Evolutionary conservation across 1,140 invertebrate species (phyloP).

Genomic region (Plectrocnemia conspersa): DNA sequence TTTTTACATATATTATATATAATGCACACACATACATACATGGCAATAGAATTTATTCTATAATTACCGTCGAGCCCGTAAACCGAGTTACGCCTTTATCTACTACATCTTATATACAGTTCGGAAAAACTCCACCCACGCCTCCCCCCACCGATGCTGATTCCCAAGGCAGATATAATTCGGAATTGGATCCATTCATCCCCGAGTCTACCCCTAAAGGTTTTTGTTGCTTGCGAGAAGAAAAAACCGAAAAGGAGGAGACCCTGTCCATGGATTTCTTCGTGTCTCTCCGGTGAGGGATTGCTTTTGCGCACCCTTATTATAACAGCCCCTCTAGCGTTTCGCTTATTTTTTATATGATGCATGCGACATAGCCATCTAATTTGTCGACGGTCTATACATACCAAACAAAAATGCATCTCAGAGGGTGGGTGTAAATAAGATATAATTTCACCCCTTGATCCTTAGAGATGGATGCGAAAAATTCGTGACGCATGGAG

Average conservation of each 20-base stretch:
- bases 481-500: constrained; percentile 25
- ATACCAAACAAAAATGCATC: neutral
- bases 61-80: constrained; percentile 31
- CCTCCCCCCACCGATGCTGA: constrained; percentile 38
- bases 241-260: constrained; percentile 28
- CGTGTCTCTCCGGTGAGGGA: constrained; percentile 19
- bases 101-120: constrained; percentile 28
- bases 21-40: neutral
- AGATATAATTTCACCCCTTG: constrained; percentile 16
- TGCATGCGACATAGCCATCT: constrained; percentile 27
- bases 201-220: constrained; percentile 29
- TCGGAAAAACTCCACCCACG: constrained; percentile 25
- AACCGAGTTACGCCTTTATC: constrained; percentile 34
- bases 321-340: neutral
- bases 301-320: constrained; percentile 10
- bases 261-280: constrained; percentile 6
- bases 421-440: neutral
- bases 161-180: constrained; percentile 56
- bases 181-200: constrained; percentile 57
- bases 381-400: constrained; percentile 28
- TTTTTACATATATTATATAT: no score
- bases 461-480: constrained; percentile 10
- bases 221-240: constrained; percentile 31
- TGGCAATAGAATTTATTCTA: constrained; percentile 18
- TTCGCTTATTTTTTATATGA: constrained; percentile 34